phyloP scores from a whole-genome alignment of 2,797 vertebrate species.

The Anniella stebbinsi region DNA sequence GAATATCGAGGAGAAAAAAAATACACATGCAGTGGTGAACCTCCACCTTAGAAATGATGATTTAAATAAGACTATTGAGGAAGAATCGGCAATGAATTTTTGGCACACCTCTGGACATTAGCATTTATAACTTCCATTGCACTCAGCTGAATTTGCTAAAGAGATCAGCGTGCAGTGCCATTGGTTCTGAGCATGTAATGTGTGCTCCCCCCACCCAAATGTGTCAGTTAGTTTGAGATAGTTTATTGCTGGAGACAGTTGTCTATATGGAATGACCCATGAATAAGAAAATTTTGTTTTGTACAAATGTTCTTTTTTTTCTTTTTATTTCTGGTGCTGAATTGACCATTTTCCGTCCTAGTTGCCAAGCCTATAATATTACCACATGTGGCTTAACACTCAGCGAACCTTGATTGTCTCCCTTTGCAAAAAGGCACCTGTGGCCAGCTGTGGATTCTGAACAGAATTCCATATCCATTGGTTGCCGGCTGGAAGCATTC shows the following conservation, averaged over 20 bases:
- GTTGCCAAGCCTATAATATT: slow-evolving; percentile 34
- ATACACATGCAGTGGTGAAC: not conserved
- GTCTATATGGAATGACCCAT: slow-evolving; percentile 31
- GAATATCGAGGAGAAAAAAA: not conserved
- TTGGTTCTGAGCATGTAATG: not conserved
- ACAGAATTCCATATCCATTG: slow-evolving; percentile 41
- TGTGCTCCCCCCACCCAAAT: not conserved
- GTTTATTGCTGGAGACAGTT: slow-evolving; percentile 28
- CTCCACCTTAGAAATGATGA: not conserved
- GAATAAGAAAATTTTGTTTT: slow-evolving; percentile 9
- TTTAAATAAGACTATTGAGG: slow-evolving; percentile 45
- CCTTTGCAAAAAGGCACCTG: slow-evolving; percentile 18
- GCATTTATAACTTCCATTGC: not conserved
- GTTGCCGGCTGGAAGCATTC: slow-evolving; percentile 15
- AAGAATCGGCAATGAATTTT: slow-evolving; percentile 39
- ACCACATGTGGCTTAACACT: slow-evolving; percentile 42
- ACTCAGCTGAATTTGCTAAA: not conserved
- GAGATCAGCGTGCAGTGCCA: slow-evolving; percentile 26
- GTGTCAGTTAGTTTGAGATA: not conserved
- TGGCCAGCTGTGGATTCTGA: slow-evolving; percentile 38
- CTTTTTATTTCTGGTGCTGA: slow-evolving; percentile 1
- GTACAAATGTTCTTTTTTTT: not conserved
- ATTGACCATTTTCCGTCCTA: slow-evolving; percentile 17
- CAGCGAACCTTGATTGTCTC: slow-evolving; percentile 29
- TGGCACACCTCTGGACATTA: slow-evolving; percentile 18